Evolutionary conservation across 2,888 invertebrate genomes (phyloP).

Genomic region (Dromius quadrimaculatus): DNA sequence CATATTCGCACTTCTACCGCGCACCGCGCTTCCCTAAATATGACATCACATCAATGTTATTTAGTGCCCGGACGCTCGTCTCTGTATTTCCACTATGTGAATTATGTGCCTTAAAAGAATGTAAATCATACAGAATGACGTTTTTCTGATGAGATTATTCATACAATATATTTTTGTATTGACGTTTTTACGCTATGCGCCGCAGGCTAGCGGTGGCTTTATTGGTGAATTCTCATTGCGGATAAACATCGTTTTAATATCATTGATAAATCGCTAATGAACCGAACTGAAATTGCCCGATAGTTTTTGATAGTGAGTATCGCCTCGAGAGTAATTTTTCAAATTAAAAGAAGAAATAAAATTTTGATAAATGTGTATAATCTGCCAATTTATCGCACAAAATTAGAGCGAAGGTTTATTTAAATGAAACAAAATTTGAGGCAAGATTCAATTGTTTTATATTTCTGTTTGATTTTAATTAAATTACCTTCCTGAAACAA

Average conservation of each 20-base stretch:
- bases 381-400: constrained; percentile 3
- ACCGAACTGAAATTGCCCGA: constrained; percentile 20
- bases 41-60: constrained; percentile 48
- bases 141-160: constrained; percentile 51
- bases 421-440: constrained; percentile 34
- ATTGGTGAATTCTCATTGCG: constrained; percentile 34
- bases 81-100: constrained; percentile 45
- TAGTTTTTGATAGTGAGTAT: constrained; percentile 2
- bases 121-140: constrained; percentile 51
- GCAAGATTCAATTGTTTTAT: no score
- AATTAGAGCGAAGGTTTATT: constrained; percentile 13
- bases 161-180: constrained; percentile 48
- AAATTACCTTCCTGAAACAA: constrained; percentile 16
- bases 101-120: constrained; percentile 52
- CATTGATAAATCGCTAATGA: constrained; percentile 41
- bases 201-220: constrained; percentile 36
- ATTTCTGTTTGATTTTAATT: no score
- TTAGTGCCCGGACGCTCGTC: constrained; percentile 43
- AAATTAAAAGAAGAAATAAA: constrained; percentile 22
- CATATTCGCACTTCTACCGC: constrained; percentile 29
- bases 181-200: constrained; percentile 41
- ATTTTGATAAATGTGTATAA: constrained; percentile 21
- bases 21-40: constrained; percentile 9
- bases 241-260: constrained; percentile 39
- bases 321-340: constrained; percentile 23